phyloP scores from a whole-genome alignment of 2,797 vertebrate genomes.

The Helicolenus hilgendorfi region DNA sequence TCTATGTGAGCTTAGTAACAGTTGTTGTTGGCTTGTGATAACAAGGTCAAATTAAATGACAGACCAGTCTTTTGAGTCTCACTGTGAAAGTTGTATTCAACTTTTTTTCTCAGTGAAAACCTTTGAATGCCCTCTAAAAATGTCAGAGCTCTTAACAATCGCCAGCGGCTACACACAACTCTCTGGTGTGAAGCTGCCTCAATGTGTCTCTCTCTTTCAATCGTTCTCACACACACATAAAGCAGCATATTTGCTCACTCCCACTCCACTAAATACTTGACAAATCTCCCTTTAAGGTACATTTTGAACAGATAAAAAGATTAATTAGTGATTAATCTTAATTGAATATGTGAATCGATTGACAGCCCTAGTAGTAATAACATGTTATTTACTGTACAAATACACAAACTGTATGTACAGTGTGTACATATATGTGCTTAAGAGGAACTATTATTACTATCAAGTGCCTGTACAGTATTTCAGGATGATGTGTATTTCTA shows the following conservation, averaged over 20 bases:
- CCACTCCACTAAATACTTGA: too few species aligned
- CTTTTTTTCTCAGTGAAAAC: neutral
- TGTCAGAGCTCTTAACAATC: conserved; percentile 35
- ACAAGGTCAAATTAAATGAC: conserved; percentile 49
- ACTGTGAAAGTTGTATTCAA: neutral
- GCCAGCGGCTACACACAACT: conserved; percentile 9
- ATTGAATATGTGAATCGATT: too few species aligned
- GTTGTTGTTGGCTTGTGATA: conserved; percentile 1
- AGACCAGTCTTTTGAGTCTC: conserved; percentile 2
- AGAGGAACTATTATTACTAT: neutral
- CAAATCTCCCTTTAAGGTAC: too few species aligned
- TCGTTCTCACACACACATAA: too few species aligned
- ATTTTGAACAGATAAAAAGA: too few species aligned
- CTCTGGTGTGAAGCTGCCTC: conserved; percentile 28
- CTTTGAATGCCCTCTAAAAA: conserved; percentile 44
- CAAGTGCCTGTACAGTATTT: neutral
- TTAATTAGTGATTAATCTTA: too few species aligned
- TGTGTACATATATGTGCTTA: neutral
- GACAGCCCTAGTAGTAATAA: neutral
- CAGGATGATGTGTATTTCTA: neutral
- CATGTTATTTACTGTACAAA: neutral
- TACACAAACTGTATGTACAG: neutral
- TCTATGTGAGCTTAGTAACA: conserved; percentile 9
- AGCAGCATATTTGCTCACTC: too few species aligned
- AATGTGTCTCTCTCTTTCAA: too few species aligned